Conservation (phyloP, 2,797 vertebrate genomes). For the Bufotes viridis region DNA sequence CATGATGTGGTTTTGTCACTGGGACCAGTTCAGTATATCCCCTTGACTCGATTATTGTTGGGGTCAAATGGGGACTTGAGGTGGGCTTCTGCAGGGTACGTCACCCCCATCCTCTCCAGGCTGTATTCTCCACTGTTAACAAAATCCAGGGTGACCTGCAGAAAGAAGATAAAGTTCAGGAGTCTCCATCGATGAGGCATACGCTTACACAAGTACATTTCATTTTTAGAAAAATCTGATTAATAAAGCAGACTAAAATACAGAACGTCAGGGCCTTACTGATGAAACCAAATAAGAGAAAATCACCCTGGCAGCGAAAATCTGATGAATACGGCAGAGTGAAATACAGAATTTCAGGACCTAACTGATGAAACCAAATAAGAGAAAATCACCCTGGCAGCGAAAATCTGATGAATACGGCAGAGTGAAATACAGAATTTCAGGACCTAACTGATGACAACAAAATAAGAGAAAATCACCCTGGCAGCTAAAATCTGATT, state of each 20-base stretch:
- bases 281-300: no score
- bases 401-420: no score
- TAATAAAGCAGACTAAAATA: background rate
- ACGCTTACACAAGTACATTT: background rate
- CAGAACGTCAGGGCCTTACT: background rate
- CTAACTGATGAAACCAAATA: no score
- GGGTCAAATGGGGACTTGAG: constrained; percentile 92
- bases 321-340: no score
- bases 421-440: no score
- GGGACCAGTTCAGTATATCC: constrained; percentile 77
- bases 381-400: no score
- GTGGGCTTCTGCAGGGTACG: constrained; percentile 84
- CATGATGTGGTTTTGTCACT: background rate
- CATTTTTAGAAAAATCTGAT: background rate
- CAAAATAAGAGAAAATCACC: no score
- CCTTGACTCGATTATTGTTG: constrained; percentile 89
- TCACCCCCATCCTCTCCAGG: constrained; percentile 91
- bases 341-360: no score
- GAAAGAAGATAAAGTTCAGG: background rate
- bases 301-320: no score
- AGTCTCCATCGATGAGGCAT: background rate
- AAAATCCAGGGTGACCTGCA: constrained; percentile 86
- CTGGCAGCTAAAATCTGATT: no score
- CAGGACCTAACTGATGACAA: no score
- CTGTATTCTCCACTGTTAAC: constrained; percentile 85